phyloP scores from a whole-genome alignment of 2,888 invertebrate genomes.

The Byasa hedistus region DNA sequence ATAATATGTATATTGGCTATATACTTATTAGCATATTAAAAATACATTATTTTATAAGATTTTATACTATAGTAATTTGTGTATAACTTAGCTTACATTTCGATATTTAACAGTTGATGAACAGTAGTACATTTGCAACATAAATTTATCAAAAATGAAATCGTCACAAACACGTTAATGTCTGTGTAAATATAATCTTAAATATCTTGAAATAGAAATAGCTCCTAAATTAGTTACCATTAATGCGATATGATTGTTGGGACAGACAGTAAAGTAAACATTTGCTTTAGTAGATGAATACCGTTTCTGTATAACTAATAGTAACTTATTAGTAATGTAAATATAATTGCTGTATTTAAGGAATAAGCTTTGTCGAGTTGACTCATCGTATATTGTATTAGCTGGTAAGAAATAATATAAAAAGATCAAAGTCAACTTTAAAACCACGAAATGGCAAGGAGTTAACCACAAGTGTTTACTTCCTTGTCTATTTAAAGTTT shows the following conservation, averaged over 20 bases:
- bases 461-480: background rate
- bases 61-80: too few species aligned
- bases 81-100: background rate
- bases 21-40: too few species aligned
- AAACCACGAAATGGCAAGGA: background rate
- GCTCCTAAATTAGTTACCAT: conserved; percentile 5
- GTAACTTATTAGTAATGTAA: background rate
- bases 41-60: too few species aligned
- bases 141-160: conserved; percentile 3
- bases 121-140: background rate
- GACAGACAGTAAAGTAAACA: conserved; percentile 13
- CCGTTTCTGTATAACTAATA: conserved; percentile 6
- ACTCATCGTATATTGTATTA: background rate
- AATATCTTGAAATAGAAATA: conserved; percentile 9
- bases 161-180: background rate
- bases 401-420: background rate
- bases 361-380: background rate
- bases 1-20: too few species aligned
- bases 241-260: conserved; percentile 16
- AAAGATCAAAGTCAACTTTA: background rate
- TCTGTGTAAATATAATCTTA: conserved; percentile 3
- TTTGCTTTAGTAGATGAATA: conserved; percentile 1
- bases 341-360: background rate
- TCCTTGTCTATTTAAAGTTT: background rate
- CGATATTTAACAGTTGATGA: background rate